These are phyloP conservation scores for Catostylus mosaicus DNA, from an alignment of 30 jellyfish, hydroid and myxozoan species.

Conservation along the genomic window DNA sequence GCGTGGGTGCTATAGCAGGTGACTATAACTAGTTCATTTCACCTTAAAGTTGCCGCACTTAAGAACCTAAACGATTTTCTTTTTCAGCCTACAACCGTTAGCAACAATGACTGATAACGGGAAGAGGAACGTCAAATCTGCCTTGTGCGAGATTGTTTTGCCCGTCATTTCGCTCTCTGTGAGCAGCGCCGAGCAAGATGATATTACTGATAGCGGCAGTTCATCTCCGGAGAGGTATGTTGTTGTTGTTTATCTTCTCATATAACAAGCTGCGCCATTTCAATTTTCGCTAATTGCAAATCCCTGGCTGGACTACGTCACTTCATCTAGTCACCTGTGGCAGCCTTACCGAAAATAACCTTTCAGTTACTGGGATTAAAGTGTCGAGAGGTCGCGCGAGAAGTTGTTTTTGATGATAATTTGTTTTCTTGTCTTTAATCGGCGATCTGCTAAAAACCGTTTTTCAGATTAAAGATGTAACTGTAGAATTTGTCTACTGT, in stretches of 20 bases:
- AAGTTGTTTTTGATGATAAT: too few species aligned
- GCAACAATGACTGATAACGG: conserved; percentile 42
- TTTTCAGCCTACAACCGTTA: neutral
- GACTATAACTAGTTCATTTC: neutral
- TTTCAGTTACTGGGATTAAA: too few species aligned
- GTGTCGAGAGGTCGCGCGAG: too few species aligned
- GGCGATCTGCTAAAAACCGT: too few species aligned
- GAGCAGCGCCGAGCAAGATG: conserved; percentile 35
- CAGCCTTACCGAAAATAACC: too few species aligned
- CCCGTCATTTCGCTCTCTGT: conserved; percentile 66
- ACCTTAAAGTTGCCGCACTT: neutral
- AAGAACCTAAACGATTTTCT: neutral
- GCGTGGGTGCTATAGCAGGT: conserved; percentile 49
- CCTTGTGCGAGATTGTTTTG: conserved; percentile 50
- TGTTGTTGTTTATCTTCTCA: neutral
- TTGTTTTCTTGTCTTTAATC: too few species aligned
- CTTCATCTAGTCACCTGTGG: neutral
- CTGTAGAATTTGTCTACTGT: too few species aligned
- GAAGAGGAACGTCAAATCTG: conserved; percentile 52
- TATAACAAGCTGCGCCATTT: too few species aligned
- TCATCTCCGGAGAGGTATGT: conserved; percentile 37
- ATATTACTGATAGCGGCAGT: conserved; percentile 4
- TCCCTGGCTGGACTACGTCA: neutral
- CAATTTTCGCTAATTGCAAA: too few species aligned
- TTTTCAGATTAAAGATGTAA: too few species aligned